Percentiles rank a stretch among this genome's conserved stretches.
Evolutionary conservation across 2,888 invertebrate species (phyloP).

Genomic region (Lamellibrachia columna): DNA sequence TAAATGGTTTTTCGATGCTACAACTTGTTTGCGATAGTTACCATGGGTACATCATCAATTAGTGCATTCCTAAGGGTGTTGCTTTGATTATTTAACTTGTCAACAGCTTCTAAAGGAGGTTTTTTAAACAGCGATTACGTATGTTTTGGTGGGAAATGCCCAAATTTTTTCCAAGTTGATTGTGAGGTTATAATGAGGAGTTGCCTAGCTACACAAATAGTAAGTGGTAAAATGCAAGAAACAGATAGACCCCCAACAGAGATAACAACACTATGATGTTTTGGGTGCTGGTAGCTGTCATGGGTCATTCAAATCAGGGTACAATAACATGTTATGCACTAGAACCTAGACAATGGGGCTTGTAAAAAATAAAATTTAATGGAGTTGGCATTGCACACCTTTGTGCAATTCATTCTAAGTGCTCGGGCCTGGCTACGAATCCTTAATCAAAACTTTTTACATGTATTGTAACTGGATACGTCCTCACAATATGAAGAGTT

Average conservation of each 20-base stretch:
- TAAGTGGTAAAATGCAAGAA: not conserved
- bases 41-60: not conserved
- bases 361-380: too few species aligned
- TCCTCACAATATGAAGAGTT: too few species aligned
- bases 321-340: too few species aligned
- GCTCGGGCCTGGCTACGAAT: too few species aligned
- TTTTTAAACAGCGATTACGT: not conserved
- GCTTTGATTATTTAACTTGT: not conserved
- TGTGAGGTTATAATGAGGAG: not conserved
- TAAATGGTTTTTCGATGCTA: not conserved
- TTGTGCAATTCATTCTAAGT: too few species aligned
- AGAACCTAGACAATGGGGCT: too few species aligned
- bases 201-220: not conserved
- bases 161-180: not conserved
- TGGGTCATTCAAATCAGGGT: too few species aligned
- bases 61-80: not conserved
- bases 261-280: not conserved
- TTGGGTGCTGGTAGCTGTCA: too few species aligned
- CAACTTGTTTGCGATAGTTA: slow-evolving; percentile 8
- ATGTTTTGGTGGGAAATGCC: not conserved
- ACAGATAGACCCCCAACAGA: not conserved
- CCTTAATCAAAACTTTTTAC: too few species aligned
- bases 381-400: too few species aligned
- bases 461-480: too few species aligned
- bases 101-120: not conserved